Evolutionary conservation across 2,797 vertebrate species (phyloP), one percentile per base, ranked within the genome.

Genomic region (Girardinus metallicus): DNA sequence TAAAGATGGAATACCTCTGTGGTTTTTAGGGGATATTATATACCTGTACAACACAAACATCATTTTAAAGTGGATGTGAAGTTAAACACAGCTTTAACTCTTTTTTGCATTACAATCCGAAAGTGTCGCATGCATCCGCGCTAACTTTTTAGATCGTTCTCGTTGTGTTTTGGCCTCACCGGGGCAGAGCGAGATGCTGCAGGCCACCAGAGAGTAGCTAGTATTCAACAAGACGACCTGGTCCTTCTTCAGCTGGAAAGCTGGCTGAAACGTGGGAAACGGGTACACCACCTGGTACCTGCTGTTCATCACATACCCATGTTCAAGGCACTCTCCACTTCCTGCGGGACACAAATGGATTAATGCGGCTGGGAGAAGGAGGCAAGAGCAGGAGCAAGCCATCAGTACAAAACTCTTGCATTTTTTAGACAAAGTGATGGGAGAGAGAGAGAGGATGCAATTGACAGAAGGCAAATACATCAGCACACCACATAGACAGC

Each of bases 231-330:
- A 92, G 84, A 99, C 96, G 79, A 99, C 97, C 91, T 98, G 97
- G 90, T 99, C 97, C 92, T 97, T 98, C 93, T 98, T 98, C 83
- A 99, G 96, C 91, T 99, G 98, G 91, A 99, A 97, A 66, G 98
- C 97, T 0, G 97, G 98, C 90, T 99, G 98, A 93, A 99, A 99
- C 55, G 97, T 98, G 70, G 98, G 98, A 88, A 99, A 98, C 0
- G 98, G 98, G 81, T 98, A 98, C 0, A 99, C 98, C 93, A 99
- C 98, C 95, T 99, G 98, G 93, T 97, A 98, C 91, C 97, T 96
- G 88, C 97, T 97, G 86, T 98, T 97, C 72, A 98, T 95, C 87
- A 98, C 95, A 77, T 97, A 99, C 82, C 97, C 97, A 0, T 98
- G 97, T 77, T 96, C 96, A 79, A 98, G 93, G 92, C 97, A 98